Evolutionary conservation across 2,113 vertebrate genomes (phyloP), one percentile per base, ranked within the genome.

Genomic region (Argyrosomus japonicus): DNA sequence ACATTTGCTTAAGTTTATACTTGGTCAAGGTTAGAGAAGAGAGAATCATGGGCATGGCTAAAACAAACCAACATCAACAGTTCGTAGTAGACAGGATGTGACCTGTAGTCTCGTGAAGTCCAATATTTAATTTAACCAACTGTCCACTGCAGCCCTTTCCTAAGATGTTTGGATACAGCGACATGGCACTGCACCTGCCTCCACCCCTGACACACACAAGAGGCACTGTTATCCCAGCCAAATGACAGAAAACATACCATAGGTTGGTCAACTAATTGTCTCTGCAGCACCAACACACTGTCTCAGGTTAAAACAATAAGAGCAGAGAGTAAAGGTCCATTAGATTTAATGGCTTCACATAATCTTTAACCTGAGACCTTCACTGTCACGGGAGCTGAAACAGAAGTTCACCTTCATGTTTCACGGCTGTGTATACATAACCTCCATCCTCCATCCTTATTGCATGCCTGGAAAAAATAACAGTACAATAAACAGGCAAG

Each of bases 361-460:
- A 72, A 81, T 74, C 12, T 74, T 88, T 82, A 90, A 85, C 77
- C 32, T 9, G 64, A 73, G 50, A 64, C 82, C 36, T 70, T 77
- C 23, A 23, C 23, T 25, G 60, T 78, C 77, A 77, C 23, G 10
- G 40, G 63, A 82, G 50, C 19, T 56, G 72, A 77, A 57, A 23
- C 69, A 53, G 14, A 63, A 65, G 61, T 58, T 62, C 40, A 71
- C 83, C 58, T 27, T 58, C 69, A 79, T 51, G 64, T 79, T n/a
- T 82, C 62, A 71, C 14, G 14, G 51, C 25, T 68, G 43, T 87
- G 53, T 83, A 19, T 15, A 82, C 58, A 85, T 29, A 78, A 76
- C 70, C 56, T 25, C 0, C 68, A 67, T 51, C 3, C n/a, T 13
- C n/a, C 0, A 68, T 68, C 65, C 18, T 69, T 3, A 60, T 7